These are phyloP conservation scores for Ips nitidus DNA, from an alignment of 1,140 invertebrate species.

Conservation along the genomic window DNA sequence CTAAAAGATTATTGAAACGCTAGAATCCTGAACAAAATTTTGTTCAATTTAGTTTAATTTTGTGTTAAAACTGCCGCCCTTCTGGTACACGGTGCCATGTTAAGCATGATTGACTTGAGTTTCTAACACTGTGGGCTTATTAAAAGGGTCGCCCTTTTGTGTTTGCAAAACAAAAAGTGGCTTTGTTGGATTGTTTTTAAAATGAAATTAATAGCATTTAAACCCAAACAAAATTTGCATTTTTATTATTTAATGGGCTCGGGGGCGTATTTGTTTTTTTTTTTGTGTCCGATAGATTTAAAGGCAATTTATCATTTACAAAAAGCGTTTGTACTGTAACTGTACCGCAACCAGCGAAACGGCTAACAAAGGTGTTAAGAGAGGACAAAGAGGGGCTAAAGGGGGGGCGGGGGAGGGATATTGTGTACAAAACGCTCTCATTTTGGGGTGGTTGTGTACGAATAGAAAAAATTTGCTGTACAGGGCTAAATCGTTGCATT, in stretches of 20 bases:
- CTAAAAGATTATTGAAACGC: too few relatives aligned
- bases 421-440: slow-evolving; percentile 2
- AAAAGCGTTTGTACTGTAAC: not conserved
- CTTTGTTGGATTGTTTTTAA: too few relatives aligned
- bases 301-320: not conserved
- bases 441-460: slow-evolving; percentile 2
- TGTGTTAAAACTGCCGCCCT: not conserved
- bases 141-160: not conserved
- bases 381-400: not conserved
- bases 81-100: not conserved
- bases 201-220: too few relatives aligned
- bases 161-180: too few relatives aligned
- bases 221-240: too few relatives aligned
- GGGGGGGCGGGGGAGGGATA: too few relatives aligned
- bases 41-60: too few relatives aligned
- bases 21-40: too few relatives aligned
- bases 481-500: slow-evolving; percentile 48
- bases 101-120: not conserved
- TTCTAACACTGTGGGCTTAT: not conserved
- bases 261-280: not conserved
- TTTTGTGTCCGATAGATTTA: not conserved
- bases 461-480: slow-evolving; percentile 32
- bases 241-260: too few relatives aligned
- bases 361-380: slow-evolving; percentile 1
- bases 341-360: slow-evolving; percentile 1